Evolutionary conservation across 2,113 vertebrate genomes (phyloP).

Genomic region (Heterotilapia buettikoferi): DNA sequence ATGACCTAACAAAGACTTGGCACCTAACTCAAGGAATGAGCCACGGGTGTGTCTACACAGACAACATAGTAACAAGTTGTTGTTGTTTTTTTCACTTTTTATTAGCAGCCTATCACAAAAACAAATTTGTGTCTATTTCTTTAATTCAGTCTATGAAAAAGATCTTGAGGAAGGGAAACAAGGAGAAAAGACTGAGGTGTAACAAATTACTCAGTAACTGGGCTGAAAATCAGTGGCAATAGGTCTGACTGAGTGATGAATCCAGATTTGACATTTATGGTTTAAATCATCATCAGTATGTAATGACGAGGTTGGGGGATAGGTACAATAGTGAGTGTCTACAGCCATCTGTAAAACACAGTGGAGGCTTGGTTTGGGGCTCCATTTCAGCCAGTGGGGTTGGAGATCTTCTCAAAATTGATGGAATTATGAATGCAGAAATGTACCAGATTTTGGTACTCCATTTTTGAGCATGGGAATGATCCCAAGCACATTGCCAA

Average conservation of each 20-base stretch:
- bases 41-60: not conserved
- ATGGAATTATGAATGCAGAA: not conserved
- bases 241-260: not conserved
- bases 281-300: not conserved
- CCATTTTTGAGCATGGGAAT: not conserved
- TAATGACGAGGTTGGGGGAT: not conserved
- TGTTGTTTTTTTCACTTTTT: not conserved
- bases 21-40: not conserved
- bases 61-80: not conserved
- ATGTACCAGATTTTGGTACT: not conserved
- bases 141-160: not conserved
- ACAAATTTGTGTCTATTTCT: not conserved
- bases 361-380: not conserved
- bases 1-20: not conserved
- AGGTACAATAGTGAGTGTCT: not conserved
- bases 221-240: not conserved
- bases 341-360: not conserved
- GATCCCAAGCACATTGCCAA: not conserved
- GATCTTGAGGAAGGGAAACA: not conserved
- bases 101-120: not conserved
- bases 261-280: not conserved
- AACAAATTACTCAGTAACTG: not conserved
- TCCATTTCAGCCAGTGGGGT: not conserved
- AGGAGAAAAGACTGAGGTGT: not conserved
- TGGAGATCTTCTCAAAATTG: not conserved